A percentile compares a stretch with the other conserved stretches of the same genome.
These are phyloP conservation scores for Ptyas mucosa DNA, from an alignment of 2,113 vertebrate species.

Conservation along the genomic window DNA sequence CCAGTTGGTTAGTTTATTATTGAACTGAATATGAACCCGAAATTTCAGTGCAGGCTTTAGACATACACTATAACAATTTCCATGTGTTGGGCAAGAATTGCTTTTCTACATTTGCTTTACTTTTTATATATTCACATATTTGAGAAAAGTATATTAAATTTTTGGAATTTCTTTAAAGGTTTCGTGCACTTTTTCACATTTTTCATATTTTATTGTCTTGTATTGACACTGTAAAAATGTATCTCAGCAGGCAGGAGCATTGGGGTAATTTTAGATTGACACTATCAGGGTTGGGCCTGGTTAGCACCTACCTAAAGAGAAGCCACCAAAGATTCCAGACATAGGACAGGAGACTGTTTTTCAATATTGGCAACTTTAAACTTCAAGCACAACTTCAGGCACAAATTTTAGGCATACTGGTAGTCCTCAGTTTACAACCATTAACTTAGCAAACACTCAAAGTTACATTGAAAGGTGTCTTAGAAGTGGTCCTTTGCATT, in stretches of 20 bases:
- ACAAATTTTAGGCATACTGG: background rate
- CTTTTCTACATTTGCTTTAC: background rate
- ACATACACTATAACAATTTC: background rate
- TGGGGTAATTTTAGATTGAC: background rate
- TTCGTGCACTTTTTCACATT: background rate
- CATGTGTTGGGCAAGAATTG: background rate
- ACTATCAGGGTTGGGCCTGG: background rate
- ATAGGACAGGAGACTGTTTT: background rate
- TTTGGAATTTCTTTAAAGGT: background rate
- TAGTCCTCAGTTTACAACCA: background rate
- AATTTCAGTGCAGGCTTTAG: background rate
- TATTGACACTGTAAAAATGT: background rate
- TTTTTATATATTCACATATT: background rate
- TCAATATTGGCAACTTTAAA: background rate
- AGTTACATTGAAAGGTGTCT: background rate
- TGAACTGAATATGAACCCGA: background rate
- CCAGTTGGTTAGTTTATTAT: background rate
- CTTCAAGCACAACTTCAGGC: background rate
- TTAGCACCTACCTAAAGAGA: background rate
- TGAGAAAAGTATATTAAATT: background rate
- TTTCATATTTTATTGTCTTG: background rate
- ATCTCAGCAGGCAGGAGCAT: background rate
- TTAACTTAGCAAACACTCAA: background rate
- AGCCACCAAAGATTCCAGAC: background rate
- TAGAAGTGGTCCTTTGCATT: background rate